Evolutionary conservation across 2,797 vertebrate genomes (phyloP).

Genomic region (Neostethus bicornis): DNA sequence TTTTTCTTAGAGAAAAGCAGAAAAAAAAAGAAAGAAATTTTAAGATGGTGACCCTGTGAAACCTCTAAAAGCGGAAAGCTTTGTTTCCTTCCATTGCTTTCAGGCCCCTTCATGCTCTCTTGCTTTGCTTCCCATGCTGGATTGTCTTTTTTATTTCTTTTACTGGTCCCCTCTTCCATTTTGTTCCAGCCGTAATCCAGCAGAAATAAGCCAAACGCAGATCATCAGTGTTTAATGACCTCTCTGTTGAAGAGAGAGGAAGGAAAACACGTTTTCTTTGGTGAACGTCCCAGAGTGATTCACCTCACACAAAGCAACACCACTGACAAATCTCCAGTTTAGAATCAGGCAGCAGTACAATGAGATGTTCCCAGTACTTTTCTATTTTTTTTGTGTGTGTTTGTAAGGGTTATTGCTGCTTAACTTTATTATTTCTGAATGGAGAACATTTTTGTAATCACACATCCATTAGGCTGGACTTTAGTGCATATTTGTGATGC

Average conservation of each 20-base stretch:
- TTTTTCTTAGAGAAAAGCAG: slow-evolving; percentile 17
- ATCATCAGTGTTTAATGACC: slow-evolving; percentile 44
- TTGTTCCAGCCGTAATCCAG: slow-evolving; percentile 35
- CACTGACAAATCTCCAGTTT: slow-evolving; percentile 3
- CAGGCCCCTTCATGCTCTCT: slow-evolving; percentile 29
- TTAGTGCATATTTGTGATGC: slow-evolving; percentile 26
- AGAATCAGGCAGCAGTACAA: not conserved
- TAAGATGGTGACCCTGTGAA: slow-evolving; percentile 35
- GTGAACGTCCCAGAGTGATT: slow-evolving; percentile 24
- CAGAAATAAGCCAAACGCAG: slow-evolving; percentile 46
- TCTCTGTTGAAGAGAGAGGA: slow-evolving; percentile 27
- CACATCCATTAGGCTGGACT: slow-evolving; percentile 6
- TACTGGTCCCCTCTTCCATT: slow-evolving; percentile 38
- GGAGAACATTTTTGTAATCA: slow-evolving; percentile 18
- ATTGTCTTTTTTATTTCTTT: slow-evolving; percentile 31
- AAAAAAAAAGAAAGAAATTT: slow-evolving; percentile 27
- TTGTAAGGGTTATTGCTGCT: too few relatives aligned
- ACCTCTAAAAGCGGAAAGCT: slow-evolving; percentile 19
- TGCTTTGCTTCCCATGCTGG: slow-evolving; percentile 23
- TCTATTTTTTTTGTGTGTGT: not conserved
- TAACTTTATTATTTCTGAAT: too few relatives aligned
- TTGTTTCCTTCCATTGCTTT: slow-evolving; percentile 11
- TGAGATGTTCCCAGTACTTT: not conserved
- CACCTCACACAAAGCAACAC: not conserved
- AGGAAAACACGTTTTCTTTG: slow-evolving; percentile 35